A percentile compares a stretch with the other conserved stretches of the same genome.
phyloP scores from a whole-genome alignment of 2,888 invertebrate genomes.

The Andrena dorsata region DNA sequence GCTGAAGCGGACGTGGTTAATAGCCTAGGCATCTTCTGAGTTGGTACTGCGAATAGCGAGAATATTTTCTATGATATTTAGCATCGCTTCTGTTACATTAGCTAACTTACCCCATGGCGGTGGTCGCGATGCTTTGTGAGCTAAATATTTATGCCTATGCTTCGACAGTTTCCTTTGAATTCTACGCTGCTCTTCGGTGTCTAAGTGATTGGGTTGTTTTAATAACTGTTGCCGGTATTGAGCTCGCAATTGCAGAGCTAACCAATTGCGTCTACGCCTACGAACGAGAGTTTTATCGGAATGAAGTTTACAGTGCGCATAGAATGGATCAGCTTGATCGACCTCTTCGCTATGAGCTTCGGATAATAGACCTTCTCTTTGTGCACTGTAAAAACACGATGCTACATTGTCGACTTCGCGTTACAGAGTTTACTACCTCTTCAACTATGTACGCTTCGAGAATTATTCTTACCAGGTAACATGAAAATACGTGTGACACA shows the following conservation, averaged over 20 bases:
- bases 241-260: slow-evolving; percentile 93
- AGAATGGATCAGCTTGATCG: slow-evolving; percentile 98
- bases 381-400: slow-evolving; percentile 89
- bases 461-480: slow-evolving; percentile 92
- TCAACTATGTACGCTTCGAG: not conserved
- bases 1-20: slow-evolving; percentile 96
- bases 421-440: too few species aligned
- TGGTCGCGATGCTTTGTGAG: slow-evolving; percentile 90
- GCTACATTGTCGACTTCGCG: not conserved
- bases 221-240: slow-evolving; percentile 88
- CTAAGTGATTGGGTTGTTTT: slow-evolving; percentile 88
- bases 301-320: slow-evolving; percentile 97
- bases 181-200: slow-evolving; percentile 90
- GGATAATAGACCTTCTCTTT: slow-evolving; percentile 95
- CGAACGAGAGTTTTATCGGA: slow-evolving; percentile 95
- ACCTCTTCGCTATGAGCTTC: slow-evolving; percentile 96
- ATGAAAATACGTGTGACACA: slow-evolving; percentile 99
- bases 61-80: slow-evolving; percentile 13
- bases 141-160: slow-evolving; percentile 93
- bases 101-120: slow-evolving; percentile 92
- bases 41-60: slow-evolving; percentile 89
- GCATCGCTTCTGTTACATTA: not conserved
- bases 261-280: slow-evolving; percentile 93
- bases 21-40: slow-evolving; percentile 96
- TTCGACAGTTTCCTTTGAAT: slow-evolving; percentile 93